Evolutionary conservation across 2,888 invertebrate genomes (phyloP), one percentile per base, ranked within the genome.

Genomic region (Pyralis farinalis): DNA sequence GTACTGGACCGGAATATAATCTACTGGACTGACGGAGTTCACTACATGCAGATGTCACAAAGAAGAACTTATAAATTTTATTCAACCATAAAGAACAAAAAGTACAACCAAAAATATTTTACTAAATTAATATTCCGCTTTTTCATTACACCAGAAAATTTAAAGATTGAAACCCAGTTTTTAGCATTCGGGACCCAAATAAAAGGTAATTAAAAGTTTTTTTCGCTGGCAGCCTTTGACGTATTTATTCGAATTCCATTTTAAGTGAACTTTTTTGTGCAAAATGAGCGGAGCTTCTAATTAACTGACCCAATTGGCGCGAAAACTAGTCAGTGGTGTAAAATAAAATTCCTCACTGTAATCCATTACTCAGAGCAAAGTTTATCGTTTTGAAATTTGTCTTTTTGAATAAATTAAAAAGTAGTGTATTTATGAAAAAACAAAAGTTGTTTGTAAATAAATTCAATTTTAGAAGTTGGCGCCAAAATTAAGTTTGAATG

Each of bases 201-300:
- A 33, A 39, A 27, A 25, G 25, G 16, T 33, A 39, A 39, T 39
- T 39, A 34, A 33, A 34, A 39, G 39, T 33, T 39, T 38, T n/a
- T 37, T 39, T 37, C 31, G 1, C 12, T 12, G 3, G 1, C n/a
- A 7, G 16, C 33, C 33, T 39, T 39, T 39, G 33, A 39, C 28
- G 33, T 39, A 39, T 33, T 39, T 33, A 39, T 39, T 33, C 10
- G 10, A 33, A 27, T 20, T 11, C 31, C 27, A 25, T 33, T 27
- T 22, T 10, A 6, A 16, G 16, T 11, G 22, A 12, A 12, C 12
- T 27, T 31, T 31, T 21, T 20, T 11, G 10, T 30, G 21, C 25
- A 25, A 25, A 36, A 22, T 9, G 34, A 34, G 25, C 11, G 27
- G 30, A 25, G 20, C 9, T 21, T 30, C 12, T 37, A 37, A 37